Base-by-base conservation (phyloP, 1,140 invertebrate species). In the Gyrodactylus bullatarudis region DNA sequence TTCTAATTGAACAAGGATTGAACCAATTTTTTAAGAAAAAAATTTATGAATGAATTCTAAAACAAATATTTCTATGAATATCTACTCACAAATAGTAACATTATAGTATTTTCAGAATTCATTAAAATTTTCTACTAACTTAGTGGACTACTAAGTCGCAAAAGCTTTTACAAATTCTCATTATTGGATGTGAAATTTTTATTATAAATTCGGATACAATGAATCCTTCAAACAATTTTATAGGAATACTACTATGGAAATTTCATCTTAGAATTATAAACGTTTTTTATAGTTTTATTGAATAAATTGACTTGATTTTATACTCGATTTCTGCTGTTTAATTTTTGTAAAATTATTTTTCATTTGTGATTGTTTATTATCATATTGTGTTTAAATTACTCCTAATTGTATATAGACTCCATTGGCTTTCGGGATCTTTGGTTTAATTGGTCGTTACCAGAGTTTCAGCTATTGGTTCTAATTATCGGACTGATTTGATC, bases 1-100 rank as follows among this genome's bases (percentile, higher is more conserved):
- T 74, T 77, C 82, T 71, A 68, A 24, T 74, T 69, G 24, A 54
- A 16, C 34, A 54, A n/a, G 8, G n/a, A 54, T 54, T 16, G n/a
- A 16, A 8, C n/a, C 8, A 54, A 54, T 8, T 54, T 54, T 54
- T 54, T 54, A 16, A n/a, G n/a, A 54, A 54, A 54, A 54, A 54
- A 54, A 16, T 54, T 54, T 54, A 8, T 54, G 8, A 54, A 54
- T 54, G 34, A 54, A 54, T 54, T 54, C n/a, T 54, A 54, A 16
- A 54, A n/a, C 34, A n/a, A 54, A 16, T 16, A 54, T 54, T 54
- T 54, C 34, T 54, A 54, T 54, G 34, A 54, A 54, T 16, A 54
- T 54, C 34, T 54, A 54, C 34, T 54, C n/a, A 54, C 34, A 54
- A 54, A n/a, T 54, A 16, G 34, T 54, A 54, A 54, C n/a, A 54